A percentile compares a stretch with the other conserved stretches of the same genome.
These are phyloP conservation scores for Danaus melanippus DNA, from an alignment of 1,140 invertebrate genomes.

Conservation along the genomic window DNA sequence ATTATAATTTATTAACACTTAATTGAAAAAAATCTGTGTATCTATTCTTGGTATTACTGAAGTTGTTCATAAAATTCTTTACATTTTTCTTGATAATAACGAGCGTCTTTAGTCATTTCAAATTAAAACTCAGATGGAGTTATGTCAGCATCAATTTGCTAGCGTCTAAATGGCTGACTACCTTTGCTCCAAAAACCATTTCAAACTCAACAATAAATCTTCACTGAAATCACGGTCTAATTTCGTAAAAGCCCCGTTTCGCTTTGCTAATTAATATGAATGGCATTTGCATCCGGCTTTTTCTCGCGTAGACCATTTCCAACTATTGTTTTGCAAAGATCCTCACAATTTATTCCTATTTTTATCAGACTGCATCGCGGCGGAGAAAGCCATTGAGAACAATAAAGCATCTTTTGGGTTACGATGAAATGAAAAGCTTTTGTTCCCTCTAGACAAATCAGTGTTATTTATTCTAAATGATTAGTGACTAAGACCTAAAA, in stretches of 20 bases:
- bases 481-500: slow-evolving; percentile 2
- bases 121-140: slow-evolving; percentile 41
- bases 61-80: too few relatives aligned
- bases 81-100: slow-evolving; percentile 17
- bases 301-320: slow-evolving; percentile 69
- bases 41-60: too few relatives aligned
- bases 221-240: slow-evolving; percentile 70
- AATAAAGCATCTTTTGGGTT: slow-evolving; percentile 50
- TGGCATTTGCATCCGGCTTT: slow-evolving; percentile 72
- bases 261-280: slow-evolving; percentile 73
- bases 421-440: slow-evolving; percentile 50
- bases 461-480: slow-evolving; percentile 30
- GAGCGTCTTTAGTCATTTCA: slow-evolving; percentile 53
- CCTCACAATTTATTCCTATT: slow-evolving; percentile 68
- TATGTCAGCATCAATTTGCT: slow-evolving; percentile 62
- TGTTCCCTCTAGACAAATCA: slow-evolving; percentile 41
- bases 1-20: too few relatives aligned
- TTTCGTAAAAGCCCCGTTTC: slow-evolving; percentile 71
- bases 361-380: slow-evolving; percentile 55
- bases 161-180: slow-evolving; percentile 65
- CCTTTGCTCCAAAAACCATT: slow-evolving; percentile 66
- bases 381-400: slow-evolving; percentile 53
- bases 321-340: slow-evolving; percentile 72
- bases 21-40: too few relatives aligned
- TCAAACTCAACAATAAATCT: slow-evolving; percentile 71